Base-by-base conservation (phyloP, 2,113 vertebrate genomes). In the Oplegnathus fasciatus region DNA sequence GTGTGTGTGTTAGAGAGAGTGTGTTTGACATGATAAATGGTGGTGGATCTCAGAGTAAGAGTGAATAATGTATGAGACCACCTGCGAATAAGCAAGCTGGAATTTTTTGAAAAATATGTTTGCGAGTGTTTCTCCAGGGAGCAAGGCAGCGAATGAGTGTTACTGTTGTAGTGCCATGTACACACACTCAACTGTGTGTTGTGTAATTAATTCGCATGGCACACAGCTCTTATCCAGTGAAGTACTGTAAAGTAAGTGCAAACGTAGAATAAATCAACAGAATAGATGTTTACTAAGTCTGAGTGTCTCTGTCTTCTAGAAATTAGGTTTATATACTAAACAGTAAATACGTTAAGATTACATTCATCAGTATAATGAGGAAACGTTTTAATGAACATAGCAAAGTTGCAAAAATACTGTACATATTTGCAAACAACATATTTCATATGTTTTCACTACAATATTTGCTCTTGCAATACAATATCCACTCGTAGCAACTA, bases 61-160 rank as follows among this genome's bases (percentile, higher is more conserved):
- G 28, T 89, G 62, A 85, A 82, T 88, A 84, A 89, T 86, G 44
- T 46, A 86, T 89, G 57, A 88, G 75, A 84, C 61, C 77, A 88
- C 83, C 78, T 88, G 80, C 11, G 57, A 54, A 78, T 55, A 68
- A 61, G 65, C 64, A 75, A 74, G 60, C 68, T 64, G 85, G 68
- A 83, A 78, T 34, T 55, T 77, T 73, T 34, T 32, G 32, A 70
- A 76, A 88, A 84, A 82, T 32, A 60, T 86, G 65, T 72, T 83
- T 85, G 48, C 24, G 1, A 75, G 58, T 42, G 24, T 68, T 65
- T 91, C 84, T 78, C 52, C 61, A 48, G 74, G 84, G 57, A 78
- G 76, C 6, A 28, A 70, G 69, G 58, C 61, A 75, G 60, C 6
- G 0, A 66, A 62, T 66, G 44, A 65, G 67, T 70, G 50, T 75